Percentiles rank a stretch among this genome's conserved stretches.
phyloP scores from a whole-genome alignment of 2,113 vertebrate species.

The Phodopus roborovskii region DNA sequence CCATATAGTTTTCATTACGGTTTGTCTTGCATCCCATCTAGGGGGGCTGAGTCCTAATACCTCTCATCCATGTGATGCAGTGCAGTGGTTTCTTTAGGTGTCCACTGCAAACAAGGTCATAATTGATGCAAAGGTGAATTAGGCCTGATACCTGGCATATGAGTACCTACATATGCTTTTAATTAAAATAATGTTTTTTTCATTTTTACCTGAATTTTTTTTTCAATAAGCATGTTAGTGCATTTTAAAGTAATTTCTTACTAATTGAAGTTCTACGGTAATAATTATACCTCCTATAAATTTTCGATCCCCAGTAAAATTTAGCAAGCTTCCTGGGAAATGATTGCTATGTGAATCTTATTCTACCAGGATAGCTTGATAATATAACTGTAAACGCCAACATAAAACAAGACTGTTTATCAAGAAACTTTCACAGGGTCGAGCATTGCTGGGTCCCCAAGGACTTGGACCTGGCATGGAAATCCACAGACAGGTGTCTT shows the following conservation, averaged over 20 bases:
- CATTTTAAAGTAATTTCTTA: constrained; percentile 40
- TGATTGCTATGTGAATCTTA: not conserved
- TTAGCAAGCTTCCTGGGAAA: not conserved
- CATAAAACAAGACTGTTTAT: not conserved
- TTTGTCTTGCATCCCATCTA: not conserved
- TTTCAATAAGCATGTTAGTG: not conserved
- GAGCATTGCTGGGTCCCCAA: not conserved
- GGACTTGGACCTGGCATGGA: fast-evolving
- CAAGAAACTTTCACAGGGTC: not conserved
- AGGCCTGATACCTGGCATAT: not conserved
- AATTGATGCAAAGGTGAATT: not conserved
- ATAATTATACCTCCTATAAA: constrained; percentile 7
- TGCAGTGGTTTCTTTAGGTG: not conserved
- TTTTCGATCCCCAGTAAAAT: not conserved
- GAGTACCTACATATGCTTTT: not conserved
- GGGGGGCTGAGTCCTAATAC: not conserved
- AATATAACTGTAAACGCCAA: not conserved
- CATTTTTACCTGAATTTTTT: not conserved
- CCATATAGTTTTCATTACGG: not conserved
- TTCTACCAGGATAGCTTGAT: not conserved
- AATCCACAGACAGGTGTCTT: not conserved
- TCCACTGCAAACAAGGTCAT: not conserved
- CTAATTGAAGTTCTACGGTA: constrained; percentile 10
- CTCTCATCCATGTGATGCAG: not conserved
- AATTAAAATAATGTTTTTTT: not conserved